Base-by-base conservation (phyloP, 2,888 invertebrate species). In the Tigriopus californicus region DNA sequence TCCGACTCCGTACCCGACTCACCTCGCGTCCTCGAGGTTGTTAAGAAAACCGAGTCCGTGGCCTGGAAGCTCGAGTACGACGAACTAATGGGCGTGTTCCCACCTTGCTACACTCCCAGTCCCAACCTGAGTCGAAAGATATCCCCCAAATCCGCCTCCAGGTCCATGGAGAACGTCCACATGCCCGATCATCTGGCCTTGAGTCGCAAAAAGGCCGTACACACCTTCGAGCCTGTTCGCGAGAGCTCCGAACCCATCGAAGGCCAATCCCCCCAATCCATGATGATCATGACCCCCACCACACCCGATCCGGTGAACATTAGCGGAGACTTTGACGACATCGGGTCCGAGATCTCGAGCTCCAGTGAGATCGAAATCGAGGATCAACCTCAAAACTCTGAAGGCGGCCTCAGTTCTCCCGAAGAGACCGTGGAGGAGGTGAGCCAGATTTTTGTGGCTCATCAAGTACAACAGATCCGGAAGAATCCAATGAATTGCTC, bases 301-400 rank as follows among this genome's bases (percentile, higher is more conserved):
- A 49, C 15, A 18, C 20, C 15, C 13, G 20, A 18, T 20, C 12
- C 22, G 15, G 15, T 22, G 15, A 22, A 20, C 8, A 22, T 20
- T 49, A 22, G 13, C 49, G 20, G 13, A 13, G 49, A 49, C 22
- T 22, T 49, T 13, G 49, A 15, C 22, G 49, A 49, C 11, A 22
- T 54, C 11, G 33, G 18, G 13, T 33, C n/a, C 22, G 56, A 56
- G n/a, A 42, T 56, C 42, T 56, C 56, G 6, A 56, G 56, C 22
- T 56, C 56, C 56, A 56, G 56, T 46, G 56, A 56, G 44, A 42
- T 56, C n/a, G 56, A 56, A 20, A 56, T 56, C 25, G 56, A 56
- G 20, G 56, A 56, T 24, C 56, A 20, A 8, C 25, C 22, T 5
- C 42, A 18, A 18, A 46, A 56, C 24, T 41, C 18, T 15, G 22